phyloP scores from a whole-genome alignment of 37 sponge, comb jelly and placozoan genomes.

The Ephydatia muelleri region DNA sequence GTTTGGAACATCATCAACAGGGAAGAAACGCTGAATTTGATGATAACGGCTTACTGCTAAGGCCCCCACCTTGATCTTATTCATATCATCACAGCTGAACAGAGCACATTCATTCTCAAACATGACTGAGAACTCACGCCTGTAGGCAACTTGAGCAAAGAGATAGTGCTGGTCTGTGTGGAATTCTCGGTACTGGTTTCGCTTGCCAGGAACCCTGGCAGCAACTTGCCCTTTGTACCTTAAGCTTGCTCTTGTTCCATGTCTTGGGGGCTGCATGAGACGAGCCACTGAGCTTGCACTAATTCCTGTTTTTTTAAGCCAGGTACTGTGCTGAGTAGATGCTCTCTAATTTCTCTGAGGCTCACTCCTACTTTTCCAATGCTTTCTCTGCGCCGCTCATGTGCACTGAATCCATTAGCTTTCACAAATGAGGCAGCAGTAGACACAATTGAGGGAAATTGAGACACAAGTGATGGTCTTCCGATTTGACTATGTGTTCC shows the following conservation, averaged over 20 bases:
- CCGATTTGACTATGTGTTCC: constrained; percentile 1
- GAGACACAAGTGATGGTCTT: background rate
- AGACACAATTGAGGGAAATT: background rate
- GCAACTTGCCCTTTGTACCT: constrained; percentile 21
- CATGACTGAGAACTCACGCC: background rate
- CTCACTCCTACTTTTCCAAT: constrained; percentile 10
- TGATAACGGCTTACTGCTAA: constrained; percentile 34
- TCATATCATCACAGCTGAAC: constrained; percentile 37
- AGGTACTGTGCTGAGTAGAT: constrained; percentile 22
- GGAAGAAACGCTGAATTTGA: constrained; percentile 22
- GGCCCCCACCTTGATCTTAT: constrained; percentile 30
- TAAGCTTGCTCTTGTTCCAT: constrained; percentile 3
- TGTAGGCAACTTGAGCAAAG: constrained; percentile 15
- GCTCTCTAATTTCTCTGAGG: constrained; percentile 11
- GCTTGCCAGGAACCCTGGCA: constrained; percentile 23
- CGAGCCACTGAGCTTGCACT: constrained; percentile 9
- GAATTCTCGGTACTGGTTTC: constrained; percentile 7
- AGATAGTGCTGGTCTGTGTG: constrained; percentile 9
- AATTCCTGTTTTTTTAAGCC: constrained; percentile 28
- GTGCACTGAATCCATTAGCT: constrained; percentile 25
- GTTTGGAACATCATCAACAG: constrained; percentile 15
- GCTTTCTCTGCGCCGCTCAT: constrained; percentile 5
- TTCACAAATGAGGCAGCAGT: constrained; percentile 13
- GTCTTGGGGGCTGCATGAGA: constrained; percentile 31
- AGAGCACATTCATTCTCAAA: background rate